Evolutionary conservation across 2,888 invertebrate genomes (phyloP).

Genomic region (Cryptus viduatorius): DNA sequence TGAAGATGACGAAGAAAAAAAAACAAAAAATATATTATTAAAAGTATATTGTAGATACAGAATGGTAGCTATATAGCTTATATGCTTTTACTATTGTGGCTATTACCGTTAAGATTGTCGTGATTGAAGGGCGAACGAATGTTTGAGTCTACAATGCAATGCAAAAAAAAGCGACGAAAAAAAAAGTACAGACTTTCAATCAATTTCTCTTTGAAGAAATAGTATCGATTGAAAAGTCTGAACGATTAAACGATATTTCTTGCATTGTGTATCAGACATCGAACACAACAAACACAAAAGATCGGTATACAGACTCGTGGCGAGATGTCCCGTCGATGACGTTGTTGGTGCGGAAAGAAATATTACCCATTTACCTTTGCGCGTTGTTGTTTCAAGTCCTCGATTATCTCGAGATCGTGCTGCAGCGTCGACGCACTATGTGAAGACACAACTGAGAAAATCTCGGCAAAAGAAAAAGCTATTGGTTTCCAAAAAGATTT

Average conservation of each 20-base stretch:
- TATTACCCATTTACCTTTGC: slow-evolving; percentile 6
- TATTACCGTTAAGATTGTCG: slow-evolving; percentile 80
- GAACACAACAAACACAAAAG: not conserved
- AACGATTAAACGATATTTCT: not conserved
- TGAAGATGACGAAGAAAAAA: slow-evolving; percentile 37
- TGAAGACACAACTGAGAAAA: slow-evolving; percentile 14
- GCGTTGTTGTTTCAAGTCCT: slow-evolving; percentile 35
- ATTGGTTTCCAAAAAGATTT: slow-evolving; percentile 2
- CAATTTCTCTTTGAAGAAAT: not conserved
- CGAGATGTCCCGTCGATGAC: slow-evolving; percentile 23
- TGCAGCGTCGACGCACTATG: slow-evolving; percentile 20
- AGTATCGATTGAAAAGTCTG: slow-evolving; percentile 1
- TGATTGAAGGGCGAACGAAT: slow-evolving; percentile 62
- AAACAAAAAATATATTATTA: slow-evolving; percentile 64
- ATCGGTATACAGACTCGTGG: slow-evolving; percentile 10
- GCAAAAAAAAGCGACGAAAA: slow-evolving; percentile 17
- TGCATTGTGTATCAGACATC: not conserved
- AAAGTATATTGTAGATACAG: slow-evolving; percentile 75
- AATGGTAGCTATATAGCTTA: slow-evolving; percentile 84
- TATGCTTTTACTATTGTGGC: slow-evolving; percentile 84
- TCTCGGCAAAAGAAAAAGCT: slow-evolving; percentile 25
- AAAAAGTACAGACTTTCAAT: not conserved
- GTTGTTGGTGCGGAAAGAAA: slow-evolving; percentile 29
- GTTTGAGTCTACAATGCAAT: slow-evolving; percentile 30
- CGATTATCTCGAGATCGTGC: slow-evolving; percentile 23